phyloP scores from a whole-genome alignment of 2,797 vertebrate species.

The Todus mexicanus region DNA sequence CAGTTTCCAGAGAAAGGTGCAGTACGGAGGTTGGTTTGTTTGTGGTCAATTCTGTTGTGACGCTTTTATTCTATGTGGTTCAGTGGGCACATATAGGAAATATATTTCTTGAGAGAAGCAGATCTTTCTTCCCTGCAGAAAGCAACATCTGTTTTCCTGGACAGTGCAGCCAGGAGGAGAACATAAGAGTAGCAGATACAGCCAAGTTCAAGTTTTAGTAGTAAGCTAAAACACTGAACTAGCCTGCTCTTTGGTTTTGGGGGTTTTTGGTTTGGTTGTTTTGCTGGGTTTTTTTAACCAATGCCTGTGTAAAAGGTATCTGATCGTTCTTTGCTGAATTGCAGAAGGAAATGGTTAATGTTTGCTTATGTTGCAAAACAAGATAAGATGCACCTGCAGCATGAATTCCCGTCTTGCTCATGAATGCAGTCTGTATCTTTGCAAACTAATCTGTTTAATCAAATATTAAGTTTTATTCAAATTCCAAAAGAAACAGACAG shows the following conservation, averaged over 20 bases:
- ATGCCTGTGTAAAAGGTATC: constrained; percentile 66
- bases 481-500: constrained; percentile 81
- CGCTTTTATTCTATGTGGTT: constrained; percentile 24
- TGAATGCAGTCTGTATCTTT: constrained; percentile 75
- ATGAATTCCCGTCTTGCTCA: constrained; percentile 62
- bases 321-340: constrained; percentile 10
- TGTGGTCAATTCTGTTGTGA: background rate
- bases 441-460: constrained; percentile 85
- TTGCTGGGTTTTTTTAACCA: constrained; percentile 11
- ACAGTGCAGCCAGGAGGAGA: constrained; percentile 56
- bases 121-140: constrained; percentile 52
- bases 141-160: constrained; percentile 64
- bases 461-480: constrained; percentile 90
- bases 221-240: background rate
- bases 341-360: constrained; percentile 52
- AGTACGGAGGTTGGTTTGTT: background rate
- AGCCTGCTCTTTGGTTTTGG: background rate
- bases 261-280: background rate
- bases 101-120: constrained; percentile 53
- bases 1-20: background rate
- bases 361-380: constrained; percentile 45
- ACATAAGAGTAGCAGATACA: constrained; percentile 23
- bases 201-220: constrained; percentile 53
- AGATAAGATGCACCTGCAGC: constrained; percentile 73
- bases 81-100: constrained; percentile 29